Base-by-base conservation (phyloP, 53 echinoderm and acorn worm species). In the Paelopatides confundens region DNA sequence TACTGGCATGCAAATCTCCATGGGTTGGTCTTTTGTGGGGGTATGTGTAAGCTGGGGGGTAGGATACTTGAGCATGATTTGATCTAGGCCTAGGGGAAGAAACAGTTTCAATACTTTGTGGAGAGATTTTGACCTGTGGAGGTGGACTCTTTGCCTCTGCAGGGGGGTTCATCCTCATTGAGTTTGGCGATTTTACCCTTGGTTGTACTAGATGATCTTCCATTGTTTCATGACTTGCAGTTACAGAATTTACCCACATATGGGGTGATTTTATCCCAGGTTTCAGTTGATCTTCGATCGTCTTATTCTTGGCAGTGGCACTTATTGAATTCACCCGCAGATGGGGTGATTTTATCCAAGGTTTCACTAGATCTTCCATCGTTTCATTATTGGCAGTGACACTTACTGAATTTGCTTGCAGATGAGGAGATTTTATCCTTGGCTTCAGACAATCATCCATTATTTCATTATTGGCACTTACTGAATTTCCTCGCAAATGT, bases 401-500 rank as follows among this genome's bases (percentile, higher is more conserved):
- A 58, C 58, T 58, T 18, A 13, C 35, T n/a, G 68, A 35, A 35
- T 67, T 67, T 30, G 31, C 6, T 3, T 32, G 30, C 68, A 30
- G 32, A 32, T 67, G 58, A 91, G 9, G 96, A 91, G 27, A 89
- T 93, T 54, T 93, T 10, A 43, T 12, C 43, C 43, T 21, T 18
- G 58, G 24, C 4, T 58, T 58, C 58, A 58, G 5, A 58, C 58
- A 21, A 58, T 58, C 58, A 18, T 58, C 24, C 58, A 43, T 43
- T 43, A 21, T 21, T 58, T 21, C 21, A 6, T 43, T 43, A 58
- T 58, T 18, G 24, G 17, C 58, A 58, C 58, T 21, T 21, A 58
- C 58, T 23, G 58, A 58, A 3, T 58, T 21, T 58, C 5, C 6
- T 58, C n/a, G 58, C 58, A 3, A 4, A 58, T 58, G 58, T 4